Base-by-base conservation (phyloP, 1,140 invertebrate species). In the Ceratina japonica region DNA sequence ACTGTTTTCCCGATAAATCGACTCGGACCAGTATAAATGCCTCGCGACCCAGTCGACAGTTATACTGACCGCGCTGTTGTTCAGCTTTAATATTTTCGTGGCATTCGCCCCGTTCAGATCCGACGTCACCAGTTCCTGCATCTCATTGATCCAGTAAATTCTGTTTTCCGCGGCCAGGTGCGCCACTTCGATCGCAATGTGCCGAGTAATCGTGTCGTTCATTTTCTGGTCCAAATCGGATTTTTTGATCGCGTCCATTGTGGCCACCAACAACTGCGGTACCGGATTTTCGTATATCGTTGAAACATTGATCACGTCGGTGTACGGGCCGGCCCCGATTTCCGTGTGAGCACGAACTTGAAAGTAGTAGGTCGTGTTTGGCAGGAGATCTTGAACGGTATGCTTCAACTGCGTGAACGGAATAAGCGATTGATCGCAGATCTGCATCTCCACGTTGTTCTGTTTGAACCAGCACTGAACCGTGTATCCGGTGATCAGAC, bases 11-110 rank as follows among this genome's bases (percentile, higher is more conserved):
- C 92, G 59, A 13, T 93, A 91, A 82, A 93, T 93, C 3, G 91
- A 88, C 90, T 97, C 96, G 0, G 95, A 93, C 95, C 96, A 97
- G 87, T 97, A 98, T 0, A 98, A 90, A 62, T 95, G 95, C 64
- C 96, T 93, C 58, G 95, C 94, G 13, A 98, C 94, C 97, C 97
- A 98, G 90, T 98, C 97, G 0, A 97, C 93, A 10, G 95, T 95
- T 10, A 98, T 89, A 82, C 95, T 95, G 13, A 93, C 92, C 0
- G 94, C 95, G 44, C 94, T 94, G 20, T 94, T 94, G 69, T 95
- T 94, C 24, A 97, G 92, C 13, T 95, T 93, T 4, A 94, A 89
- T 75, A 97, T 92, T 93, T 96, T 95, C 0, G 93, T 94, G 2
- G 92, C 93, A 18, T 94, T 94, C 0, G 81, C 68, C 0, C 93